These are phyloP conservation scores for Spheniscus mendiculus DNA, from an alignment of 2,113 vertebrate genomes.

Conservation along the genomic window DNA sequence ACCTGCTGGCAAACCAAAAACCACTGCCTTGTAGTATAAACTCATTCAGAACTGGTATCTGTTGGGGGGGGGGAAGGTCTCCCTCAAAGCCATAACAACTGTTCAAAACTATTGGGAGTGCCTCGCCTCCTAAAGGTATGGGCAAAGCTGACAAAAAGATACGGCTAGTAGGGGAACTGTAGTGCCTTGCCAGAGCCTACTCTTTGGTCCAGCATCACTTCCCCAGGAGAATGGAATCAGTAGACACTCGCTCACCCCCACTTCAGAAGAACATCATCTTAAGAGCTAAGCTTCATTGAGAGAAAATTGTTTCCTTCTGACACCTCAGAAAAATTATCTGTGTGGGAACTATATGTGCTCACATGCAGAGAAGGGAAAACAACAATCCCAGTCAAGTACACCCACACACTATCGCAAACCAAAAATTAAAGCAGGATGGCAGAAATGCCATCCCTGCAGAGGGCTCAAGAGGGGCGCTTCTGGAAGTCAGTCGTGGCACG, in stretches of 20 bases:
- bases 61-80: neutral
- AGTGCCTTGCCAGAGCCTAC: neutral
- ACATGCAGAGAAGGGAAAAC: neutral
- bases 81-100: neutral
- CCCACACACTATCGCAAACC: accelerated
- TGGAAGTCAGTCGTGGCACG: neutral
- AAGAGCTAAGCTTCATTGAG: neutral
- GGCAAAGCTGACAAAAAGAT: neutral
- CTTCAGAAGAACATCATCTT: neutral
- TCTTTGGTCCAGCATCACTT: neutral
- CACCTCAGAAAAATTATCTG: neutral
- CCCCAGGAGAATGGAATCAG: neutral
- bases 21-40: neutral
- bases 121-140: neutral
- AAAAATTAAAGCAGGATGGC: neutral
- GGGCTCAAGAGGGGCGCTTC: neutral
- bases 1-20: neutral
- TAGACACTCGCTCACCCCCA: neutral
- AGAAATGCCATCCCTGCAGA: neutral
- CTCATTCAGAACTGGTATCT: neutral
- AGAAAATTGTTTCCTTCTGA: neutral
- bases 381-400: neutral
- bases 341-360: neutral
- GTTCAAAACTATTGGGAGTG: neutral
- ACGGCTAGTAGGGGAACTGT: accelerated